Evolutionary conservation across 2,888 invertebrate species (phyloP).

Genomic region (Gastrophysa polygoni): DNA sequence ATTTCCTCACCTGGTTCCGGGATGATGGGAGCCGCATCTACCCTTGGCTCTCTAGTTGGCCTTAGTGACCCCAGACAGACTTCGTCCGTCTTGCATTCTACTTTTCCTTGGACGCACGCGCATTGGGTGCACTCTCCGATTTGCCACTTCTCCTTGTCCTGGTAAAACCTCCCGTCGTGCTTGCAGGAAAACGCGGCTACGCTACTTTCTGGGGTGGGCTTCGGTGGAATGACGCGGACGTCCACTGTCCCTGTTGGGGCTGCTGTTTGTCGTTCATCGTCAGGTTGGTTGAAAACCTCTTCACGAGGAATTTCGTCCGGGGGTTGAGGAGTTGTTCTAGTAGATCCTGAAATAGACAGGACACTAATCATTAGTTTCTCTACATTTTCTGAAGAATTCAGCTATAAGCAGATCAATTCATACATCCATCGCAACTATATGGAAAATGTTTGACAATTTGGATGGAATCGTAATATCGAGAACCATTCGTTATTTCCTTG

Average conservation of each 20-base stretch:
- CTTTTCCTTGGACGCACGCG: conserved; percentile 69
- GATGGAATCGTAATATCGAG: no score
- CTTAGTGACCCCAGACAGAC: conserved; percentile 59
- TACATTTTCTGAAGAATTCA: no score
- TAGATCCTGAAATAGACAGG: not conserved
- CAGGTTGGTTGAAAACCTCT: conserved; percentile 50
- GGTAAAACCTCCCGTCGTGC: conserved; percentile 54
- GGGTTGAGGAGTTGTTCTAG: conserved; percentile 51
- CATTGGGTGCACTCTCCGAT: conserved; percentile 77
- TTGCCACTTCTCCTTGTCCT: conserved; percentile 71
- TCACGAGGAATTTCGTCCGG: conserved; percentile 49
- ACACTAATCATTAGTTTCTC: no score
- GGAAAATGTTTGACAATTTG: no score
- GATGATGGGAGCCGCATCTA: conserved; percentile 15
- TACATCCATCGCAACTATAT: no score
- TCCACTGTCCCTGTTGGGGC: conserved; percentile 49
- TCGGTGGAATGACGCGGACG: conserved; percentile 41
- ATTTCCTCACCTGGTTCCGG: conserved; percentile 19
- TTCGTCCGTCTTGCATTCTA: conserved; percentile 61
- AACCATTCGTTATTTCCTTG: no score
- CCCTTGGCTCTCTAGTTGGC: conserved; percentile 40
- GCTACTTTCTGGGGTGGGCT: conserved; percentile 35
- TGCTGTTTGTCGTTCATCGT: conserved; percentile 52
- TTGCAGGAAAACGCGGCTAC: conserved; percentile 40
- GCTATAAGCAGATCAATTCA: no score